Evolutionary conservation across 64 coral and sea anemone species (phyloP).

Genomic region (Montipora capricornis): DNA sequence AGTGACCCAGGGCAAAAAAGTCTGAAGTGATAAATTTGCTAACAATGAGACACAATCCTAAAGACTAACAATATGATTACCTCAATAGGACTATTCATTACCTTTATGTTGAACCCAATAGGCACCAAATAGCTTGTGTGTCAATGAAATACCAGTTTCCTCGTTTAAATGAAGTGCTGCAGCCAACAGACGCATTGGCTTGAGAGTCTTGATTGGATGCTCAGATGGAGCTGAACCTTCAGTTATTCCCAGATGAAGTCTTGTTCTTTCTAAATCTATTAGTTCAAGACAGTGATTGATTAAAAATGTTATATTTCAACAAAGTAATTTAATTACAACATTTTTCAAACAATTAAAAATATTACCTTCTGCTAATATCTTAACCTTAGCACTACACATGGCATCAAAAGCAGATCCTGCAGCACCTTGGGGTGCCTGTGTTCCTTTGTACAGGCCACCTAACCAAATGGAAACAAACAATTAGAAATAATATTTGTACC

Average conservation of each 20-base stretch:
- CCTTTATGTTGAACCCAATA: slow-evolving; percentile 88
- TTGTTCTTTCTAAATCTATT: slow-evolving; percentile 86
- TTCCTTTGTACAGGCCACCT: slow-evolving; percentile 98
- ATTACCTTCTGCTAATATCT: slow-evolving; percentile 77
- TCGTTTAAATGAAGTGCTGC: slow-evolving; percentile 72
- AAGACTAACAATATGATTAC: no score
- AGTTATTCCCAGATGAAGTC: slow-evolving; percentile 73
- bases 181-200: slow-evolving; percentile 90
- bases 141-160: slow-evolving; percentile 65
- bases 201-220: slow-evolving; percentile 75
- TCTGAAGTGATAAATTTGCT: no score
- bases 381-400: slow-evolving; percentile 79
- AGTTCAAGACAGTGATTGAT: neutral
- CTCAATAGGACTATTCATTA: neutral
- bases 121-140: slow-evolving; percentile 77
- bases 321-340: no score
- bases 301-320: neutral
- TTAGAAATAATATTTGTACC: neutral
- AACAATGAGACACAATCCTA: no score
- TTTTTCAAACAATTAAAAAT: neutral
- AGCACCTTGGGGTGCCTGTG: slow-evolving; percentile 65
- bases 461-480: neutral
- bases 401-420: slow-evolving; percentile 62
- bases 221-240: slow-evolving; percentile 59
- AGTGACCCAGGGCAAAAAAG: no score